phyloP scores from a whole-genome alignment of 2,888 invertebrate genomes.

The Chrysolina americana region DNA sequence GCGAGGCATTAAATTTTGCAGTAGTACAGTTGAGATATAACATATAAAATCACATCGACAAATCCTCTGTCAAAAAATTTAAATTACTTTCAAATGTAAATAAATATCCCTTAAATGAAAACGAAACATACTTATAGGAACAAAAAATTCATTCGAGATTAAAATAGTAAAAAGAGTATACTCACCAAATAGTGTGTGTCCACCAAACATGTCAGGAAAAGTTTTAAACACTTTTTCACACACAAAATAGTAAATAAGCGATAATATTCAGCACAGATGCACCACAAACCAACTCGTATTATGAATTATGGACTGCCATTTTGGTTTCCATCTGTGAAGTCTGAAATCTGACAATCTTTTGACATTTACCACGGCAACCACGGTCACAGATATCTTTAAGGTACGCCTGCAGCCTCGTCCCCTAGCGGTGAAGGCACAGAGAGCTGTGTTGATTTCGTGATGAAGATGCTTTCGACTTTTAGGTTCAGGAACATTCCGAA shows the following conservation, averaged over 20 bases:
- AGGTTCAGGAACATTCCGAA: no score
- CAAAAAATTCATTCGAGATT: not conserved
- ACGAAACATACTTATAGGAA: not conserved
- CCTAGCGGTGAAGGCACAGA: no score
- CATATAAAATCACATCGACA: not conserved
- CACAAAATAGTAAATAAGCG: not conserved
- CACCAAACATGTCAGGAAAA: not conserved
- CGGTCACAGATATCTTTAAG: no score
- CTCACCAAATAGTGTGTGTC: not conserved
- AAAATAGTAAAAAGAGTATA: not conserved
- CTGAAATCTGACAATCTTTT: not conserved
- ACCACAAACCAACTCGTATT: constrained; percentile 12
- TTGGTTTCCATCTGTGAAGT: not conserved
- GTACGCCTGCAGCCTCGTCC: no score
- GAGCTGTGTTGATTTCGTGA: no score
- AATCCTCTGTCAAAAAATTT: not conserved
- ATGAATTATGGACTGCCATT: constrained; percentile 14
- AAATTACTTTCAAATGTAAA: constrained; percentile 9
- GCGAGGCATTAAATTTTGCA: constrained; percentile 4
- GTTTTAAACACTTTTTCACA: constrained; percentile 15
- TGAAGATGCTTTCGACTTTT: no score
- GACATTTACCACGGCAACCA: no score
- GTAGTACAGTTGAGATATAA: not conserved
- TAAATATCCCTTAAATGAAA: not conserved
- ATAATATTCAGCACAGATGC: constrained; percentile 19